Conservation (phyloP, 2,797 vertebrate species). For the Decapterus maruadsi region DNA sequence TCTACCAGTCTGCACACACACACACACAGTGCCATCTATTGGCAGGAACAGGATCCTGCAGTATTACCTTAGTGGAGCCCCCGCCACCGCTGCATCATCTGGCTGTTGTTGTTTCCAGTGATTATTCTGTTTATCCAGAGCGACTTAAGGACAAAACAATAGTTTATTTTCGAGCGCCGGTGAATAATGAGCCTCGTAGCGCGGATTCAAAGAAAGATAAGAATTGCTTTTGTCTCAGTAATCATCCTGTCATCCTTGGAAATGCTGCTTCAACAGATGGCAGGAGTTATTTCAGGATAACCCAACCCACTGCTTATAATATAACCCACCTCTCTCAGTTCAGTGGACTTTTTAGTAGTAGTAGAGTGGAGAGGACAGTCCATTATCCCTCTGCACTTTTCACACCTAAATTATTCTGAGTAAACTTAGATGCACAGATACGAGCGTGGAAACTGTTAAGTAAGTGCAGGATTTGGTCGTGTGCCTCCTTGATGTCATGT, state of each 20-base stretch:
- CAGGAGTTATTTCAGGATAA: slow-evolving; percentile 68
- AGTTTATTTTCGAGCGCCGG: slow-evolving; percentile 29
- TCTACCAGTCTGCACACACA: slow-evolving; percentile 8
- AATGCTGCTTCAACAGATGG: slow-evolving; percentile 72
- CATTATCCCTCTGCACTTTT: slow-evolving; percentile 16
- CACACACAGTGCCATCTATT: slow-evolving; percentile 79
- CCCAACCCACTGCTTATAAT: slow-evolving; percentile 32
- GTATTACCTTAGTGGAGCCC: background rate
- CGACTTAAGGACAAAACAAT: slow-evolving; percentile 32
- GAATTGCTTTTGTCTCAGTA: slow-evolving; percentile 54
- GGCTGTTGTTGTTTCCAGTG: slow-evolving; percentile 18
- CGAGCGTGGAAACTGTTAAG: background rate
- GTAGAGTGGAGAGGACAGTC: slow-evolving; percentile 6
- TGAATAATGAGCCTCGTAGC: slow-evolving; percentile 40
- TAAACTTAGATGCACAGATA: slow-evolving; percentile 11
- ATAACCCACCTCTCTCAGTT: slow-evolving; percentile 34
- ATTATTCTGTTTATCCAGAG: slow-evolving; percentile 34
- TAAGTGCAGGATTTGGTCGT: background rate
- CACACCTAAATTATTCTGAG: slow-evolving; percentile 5
- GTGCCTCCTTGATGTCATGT: background rate
- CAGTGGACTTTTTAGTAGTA: slow-evolving; percentile 21
- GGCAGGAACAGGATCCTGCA: slow-evolving; percentile 36
- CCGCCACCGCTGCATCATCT: background rate
- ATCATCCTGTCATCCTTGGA: slow-evolving; percentile 64
- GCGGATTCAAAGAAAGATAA: slow-evolving; percentile 39